A percentile compares a stretch with the other conserved stretches of the same genome.
Conservation (phyloP, 2,113 vertebrate genomes). For the Leucopternis melanops region DNA sequence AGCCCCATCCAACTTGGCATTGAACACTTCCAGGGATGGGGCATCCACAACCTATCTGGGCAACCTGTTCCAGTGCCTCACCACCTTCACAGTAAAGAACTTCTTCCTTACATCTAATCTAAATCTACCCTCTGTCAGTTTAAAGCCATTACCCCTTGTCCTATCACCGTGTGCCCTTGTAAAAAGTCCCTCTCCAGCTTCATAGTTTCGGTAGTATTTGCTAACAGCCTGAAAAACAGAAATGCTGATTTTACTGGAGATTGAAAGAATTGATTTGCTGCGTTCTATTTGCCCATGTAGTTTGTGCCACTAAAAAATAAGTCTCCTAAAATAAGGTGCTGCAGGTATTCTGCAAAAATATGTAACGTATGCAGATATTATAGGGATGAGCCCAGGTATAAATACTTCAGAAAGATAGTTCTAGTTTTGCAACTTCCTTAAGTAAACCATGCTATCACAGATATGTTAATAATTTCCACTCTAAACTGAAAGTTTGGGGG, state of each 20-base stretch:
- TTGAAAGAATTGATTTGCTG: neutral
- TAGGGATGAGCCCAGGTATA: neutral
- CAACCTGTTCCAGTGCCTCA: too few relatives aligned
- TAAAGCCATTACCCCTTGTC: too few relatives aligned
- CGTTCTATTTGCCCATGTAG: neutral
- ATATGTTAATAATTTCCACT: neutral
- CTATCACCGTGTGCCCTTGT: too few relatives aligned
- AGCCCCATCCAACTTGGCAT: too few relatives aligned
- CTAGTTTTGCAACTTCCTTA: neutral
- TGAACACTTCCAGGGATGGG: too few relatives aligned
- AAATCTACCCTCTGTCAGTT: too few relatives aligned
- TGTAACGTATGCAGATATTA: neutral
- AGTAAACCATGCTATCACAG: neutral
- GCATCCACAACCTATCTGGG: too few relatives aligned
- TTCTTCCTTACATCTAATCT: too few relatives aligned
- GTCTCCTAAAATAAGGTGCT: neutral
- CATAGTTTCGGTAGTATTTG: neutral
- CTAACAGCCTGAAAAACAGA: neutral
- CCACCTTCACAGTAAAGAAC: too few relatives aligned
- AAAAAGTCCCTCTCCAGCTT: neutral
- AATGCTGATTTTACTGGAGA: neutral
- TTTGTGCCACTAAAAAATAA: neutral
- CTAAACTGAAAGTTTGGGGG: neutral
- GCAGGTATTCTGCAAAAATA: neutral
- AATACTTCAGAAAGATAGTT: neutral